Percentiles rank a stretch among this genome's conserved stretches.
These are phyloP conservation scores for Saimiri boliviensis DNA, from an alignment of 2,113 vertebrate genomes.

Conservation along the genomic window DNA sequence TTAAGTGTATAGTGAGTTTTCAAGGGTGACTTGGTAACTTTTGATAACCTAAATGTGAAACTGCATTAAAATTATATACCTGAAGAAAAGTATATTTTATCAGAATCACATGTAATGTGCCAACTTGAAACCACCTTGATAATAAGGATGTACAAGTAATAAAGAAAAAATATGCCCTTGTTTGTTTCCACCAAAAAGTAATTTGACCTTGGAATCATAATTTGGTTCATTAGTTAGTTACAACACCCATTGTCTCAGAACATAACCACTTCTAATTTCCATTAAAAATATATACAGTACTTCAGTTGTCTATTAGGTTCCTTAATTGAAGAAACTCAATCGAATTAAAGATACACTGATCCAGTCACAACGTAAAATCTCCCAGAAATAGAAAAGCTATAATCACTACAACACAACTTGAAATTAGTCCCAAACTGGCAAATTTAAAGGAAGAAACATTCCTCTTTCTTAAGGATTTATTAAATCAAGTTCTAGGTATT, in stretches of 20 bases:
- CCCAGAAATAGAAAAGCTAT: background rate
- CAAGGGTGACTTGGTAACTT: background rate
- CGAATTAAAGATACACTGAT: background rate
- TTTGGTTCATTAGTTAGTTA: background rate
- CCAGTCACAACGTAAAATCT: background rate
- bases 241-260: background rate
- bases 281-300: constrained; percentile 15
- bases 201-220: background rate
- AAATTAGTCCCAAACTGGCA: constrained; percentile 26
- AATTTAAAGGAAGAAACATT: constrained; percentile 33
- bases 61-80: background rate
- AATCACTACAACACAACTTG: background rate
- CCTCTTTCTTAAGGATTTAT: background rate
- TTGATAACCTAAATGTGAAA: constrained; percentile 36
- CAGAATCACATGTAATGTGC: background rate
- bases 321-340: background rate
- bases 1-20: background rate
- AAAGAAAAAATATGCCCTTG: background rate
- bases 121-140: background rate
- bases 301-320: background rate
- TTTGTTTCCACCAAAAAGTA: background rate
- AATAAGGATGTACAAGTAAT: background rate
- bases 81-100: constrained; percentile 16
- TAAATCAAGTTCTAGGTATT: constrained; percentile 36
- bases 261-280: background rate